Evolutionary conservation across 2,888 invertebrate species (phyloP), one percentile per base, ranked within the genome.

Genomic region (Ceratothoa steindachneri): DNA sequence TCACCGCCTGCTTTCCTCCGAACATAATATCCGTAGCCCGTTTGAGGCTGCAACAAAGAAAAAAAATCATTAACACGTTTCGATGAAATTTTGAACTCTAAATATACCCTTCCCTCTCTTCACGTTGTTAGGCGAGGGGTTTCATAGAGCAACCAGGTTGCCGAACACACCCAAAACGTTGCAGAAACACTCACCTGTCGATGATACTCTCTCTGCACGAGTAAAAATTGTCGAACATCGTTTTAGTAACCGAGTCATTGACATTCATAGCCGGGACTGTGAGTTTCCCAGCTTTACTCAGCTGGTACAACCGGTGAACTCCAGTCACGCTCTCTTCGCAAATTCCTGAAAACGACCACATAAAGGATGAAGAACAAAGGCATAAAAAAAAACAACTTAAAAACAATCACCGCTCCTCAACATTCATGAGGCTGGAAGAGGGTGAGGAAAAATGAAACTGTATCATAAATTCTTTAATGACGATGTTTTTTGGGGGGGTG

Each of bases 241-340:
- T 97, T 88, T 97, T 97, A 1, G 96, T 97, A 55, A 97, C 97
- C 2, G 96, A 96, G 85, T 97, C 97, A 84, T 97, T 97, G 41
- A 97, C 97, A 85, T 97, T 97, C 95, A 97, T 97, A 0, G 97
- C 97, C 1, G 97, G 97, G 27, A 97, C 95, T 41, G 93, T 91
- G 75, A 97, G 86, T 85, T 96, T 96, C 72, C 93, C 93, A 19
- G 94, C 93, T 86, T 96, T 97, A 66, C 95, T 95, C 52, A 97
- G 87, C 85, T 97, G 97, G 84, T 97, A 97, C 71, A 97, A 87
- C 77, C 97, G 89, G 86, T 97, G 97, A 0, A 97, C 97, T n/a
- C 97, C 97, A 0, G 97, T 97, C 53, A 97, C 96, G 83, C 95
- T 95, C 85, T 97, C 97, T 84, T 97, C 97, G 2, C 97, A 97